These are phyloP conservation scores for Hycleus phaleratus DNA, from an alignment of 1,140 invertebrate species.

Conservation along the genomic window DNA sequence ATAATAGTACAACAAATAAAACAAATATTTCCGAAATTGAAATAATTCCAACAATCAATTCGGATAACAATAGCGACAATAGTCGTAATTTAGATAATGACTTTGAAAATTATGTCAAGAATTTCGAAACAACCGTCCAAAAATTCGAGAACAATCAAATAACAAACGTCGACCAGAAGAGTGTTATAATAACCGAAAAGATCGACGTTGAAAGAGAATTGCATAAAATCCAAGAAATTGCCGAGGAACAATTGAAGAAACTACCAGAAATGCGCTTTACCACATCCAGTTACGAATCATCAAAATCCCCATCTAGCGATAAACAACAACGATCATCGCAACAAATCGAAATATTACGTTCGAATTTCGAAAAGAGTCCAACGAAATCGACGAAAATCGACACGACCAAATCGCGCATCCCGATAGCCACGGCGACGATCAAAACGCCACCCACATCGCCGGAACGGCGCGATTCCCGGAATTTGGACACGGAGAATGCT, in stretches of 20 bases:
- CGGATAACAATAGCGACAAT: neutral
- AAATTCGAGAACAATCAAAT: constrained; percentile 26
- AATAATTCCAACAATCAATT: constrained; percentile 16
- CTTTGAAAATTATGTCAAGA: constrained; percentile 35
- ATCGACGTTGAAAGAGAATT: constrained; percentile 32
- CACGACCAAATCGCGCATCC: constrained; percentile 24
- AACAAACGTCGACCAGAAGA: constrained; percentile 8
- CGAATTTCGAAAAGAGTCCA: constrained; percentile 42
- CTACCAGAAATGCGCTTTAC: constrained; percentile 49
- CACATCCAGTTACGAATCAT: constrained; percentile 51
- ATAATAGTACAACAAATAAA: neutral
- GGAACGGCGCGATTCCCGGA: constrained; percentile 33
- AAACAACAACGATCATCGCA: constrained; percentile 41
- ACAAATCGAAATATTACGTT: constrained; percentile 40
- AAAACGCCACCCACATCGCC: constrained; percentile 39
- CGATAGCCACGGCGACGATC: constrained; percentile 28
- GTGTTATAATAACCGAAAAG: constrained; percentile 22
- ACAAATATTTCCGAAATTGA: constrained; percentile 31
- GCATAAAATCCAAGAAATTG: constrained; percentile 37
- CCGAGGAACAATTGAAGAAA: constrained; percentile 37
- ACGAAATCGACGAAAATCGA: constrained; percentile 20
- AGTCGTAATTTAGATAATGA: constrained; percentile 29
- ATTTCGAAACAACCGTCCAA: constrained; percentile 33
- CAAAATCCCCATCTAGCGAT: constrained; percentile 38
- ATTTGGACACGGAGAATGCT: constrained; percentile 33